phyloP scores from a whole-genome alignment of 2,797 vertebrate species.

The Dromococcyx pavoninus region DNA sequence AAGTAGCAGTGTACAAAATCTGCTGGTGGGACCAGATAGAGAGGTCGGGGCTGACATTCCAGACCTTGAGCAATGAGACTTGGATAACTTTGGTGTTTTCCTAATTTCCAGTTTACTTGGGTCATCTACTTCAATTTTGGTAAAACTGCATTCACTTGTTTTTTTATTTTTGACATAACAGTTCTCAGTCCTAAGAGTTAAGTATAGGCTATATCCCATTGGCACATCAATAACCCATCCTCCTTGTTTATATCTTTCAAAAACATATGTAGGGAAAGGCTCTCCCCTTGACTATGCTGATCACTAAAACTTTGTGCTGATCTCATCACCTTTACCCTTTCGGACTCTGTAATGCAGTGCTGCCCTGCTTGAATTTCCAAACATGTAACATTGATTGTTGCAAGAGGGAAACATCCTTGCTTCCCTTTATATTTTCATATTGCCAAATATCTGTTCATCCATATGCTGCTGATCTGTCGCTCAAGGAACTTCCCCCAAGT shows the following conservation, averaged over 20 bases:
- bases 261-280: rapidly evolving
- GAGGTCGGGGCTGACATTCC: background rate
- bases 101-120: background rate
- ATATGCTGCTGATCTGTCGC: background rate
- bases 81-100: background rate
- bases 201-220: background rate
- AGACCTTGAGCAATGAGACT: background rate
- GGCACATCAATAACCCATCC: background rate
- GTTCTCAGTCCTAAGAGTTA: background rate
- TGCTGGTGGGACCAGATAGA: background rate
- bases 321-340: background rate
- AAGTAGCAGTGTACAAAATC: background rate
- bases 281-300: background rate
- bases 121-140: background rate
- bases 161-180: background rate
- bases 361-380: background rate
- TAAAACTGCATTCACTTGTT: background rate
- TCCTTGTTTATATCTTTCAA: background rate
- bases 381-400: background rate
- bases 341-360: background rate
- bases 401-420: background rate
- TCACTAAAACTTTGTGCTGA: background rate
- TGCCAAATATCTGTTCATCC: background rate
- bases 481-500: background rate
- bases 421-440: background rate